phyloP scores from a whole-genome alignment of 1,140 invertebrate species.

The Drosophila lowei region DNA sequence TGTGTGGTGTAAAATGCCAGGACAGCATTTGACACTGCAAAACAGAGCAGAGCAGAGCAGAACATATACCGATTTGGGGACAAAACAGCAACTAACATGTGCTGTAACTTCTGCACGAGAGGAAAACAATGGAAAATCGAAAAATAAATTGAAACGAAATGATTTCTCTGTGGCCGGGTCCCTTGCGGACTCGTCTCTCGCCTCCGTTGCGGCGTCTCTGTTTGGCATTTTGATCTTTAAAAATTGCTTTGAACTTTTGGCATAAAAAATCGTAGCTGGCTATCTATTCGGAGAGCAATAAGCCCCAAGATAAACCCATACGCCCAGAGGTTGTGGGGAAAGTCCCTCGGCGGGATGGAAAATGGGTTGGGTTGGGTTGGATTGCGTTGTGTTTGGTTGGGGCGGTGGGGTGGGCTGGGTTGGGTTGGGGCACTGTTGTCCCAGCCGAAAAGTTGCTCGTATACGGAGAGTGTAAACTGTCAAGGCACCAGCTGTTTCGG shows the following conservation, averaged over 20 bases:
- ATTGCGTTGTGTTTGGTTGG: background rate
- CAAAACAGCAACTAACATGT: conserved; percentile 31
- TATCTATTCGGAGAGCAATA: conserved; percentile 22
- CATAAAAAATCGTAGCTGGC: conserved; percentile 41
- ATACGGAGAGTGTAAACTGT: conserved; percentile 42
- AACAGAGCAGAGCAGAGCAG: background rate
- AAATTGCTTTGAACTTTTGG: conserved; percentile 75
- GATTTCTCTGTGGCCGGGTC: conserved; percentile 60
- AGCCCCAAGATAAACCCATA: conserved; percentile 37
- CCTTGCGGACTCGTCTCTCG: conserved; percentile 24
- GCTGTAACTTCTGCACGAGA: conserved; percentile 23
- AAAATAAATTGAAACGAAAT: conserved; percentile 78
- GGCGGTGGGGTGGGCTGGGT: background rate
- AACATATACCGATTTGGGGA: conserved; percentile 16
- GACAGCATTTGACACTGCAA: conserved; percentile 23
- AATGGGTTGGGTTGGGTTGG: conserved; percentile 13
- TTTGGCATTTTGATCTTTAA: conserved; percentile 65
- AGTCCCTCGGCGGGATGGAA: conserved; percentile 10
- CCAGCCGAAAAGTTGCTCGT: conserved; percentile 34
- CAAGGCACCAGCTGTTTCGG: conserved; percentile 34
- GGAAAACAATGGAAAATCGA: conserved; percentile 70
- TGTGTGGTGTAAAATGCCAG: conserved; percentile 64
- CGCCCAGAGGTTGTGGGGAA: conserved; percentile 19
- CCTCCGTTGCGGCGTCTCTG: conserved; percentile 6
- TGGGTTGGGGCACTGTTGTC: conserved; percentile 13